Base-by-base conservation (phyloP, 2,888 invertebrate genomes). In the Synergus laeviventris region DNA sequence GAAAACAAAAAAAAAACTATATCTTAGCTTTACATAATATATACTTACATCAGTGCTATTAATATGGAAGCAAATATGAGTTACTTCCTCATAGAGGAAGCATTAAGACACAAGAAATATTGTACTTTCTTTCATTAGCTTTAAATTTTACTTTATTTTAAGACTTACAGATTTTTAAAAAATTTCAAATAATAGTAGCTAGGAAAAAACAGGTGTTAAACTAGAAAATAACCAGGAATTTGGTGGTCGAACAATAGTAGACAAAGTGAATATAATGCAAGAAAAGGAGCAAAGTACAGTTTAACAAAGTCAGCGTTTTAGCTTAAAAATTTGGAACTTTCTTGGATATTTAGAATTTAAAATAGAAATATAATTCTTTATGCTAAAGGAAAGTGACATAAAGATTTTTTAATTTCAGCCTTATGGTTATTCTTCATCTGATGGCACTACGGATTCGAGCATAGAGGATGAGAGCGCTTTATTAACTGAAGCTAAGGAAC, bases 401-500 rank as follows among this genome's bases (percentile, higher is more conserved):
- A 49, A n/a, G 49, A 49, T 56, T 24, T 73, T 66, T 60, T 42
- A 31, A 76, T 81, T 78, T 18, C 39, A 85, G 85, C 82, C 82
- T 12, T 74, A 24, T 14, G 78, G 79, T 16, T 73, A 64, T 56
- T 61, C 76, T 21, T 64, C 54, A n/a, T 21, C 76, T 14, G 77
- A 75, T 3, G 18, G 16, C 38, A 74, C 62, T 11, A 79, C 38
- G 60, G 81, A 49, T 66, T 81, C 78, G 74, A 81, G 78, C 21
- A 64, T 39, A 8, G 82, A 81, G 14, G 80, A 80, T 49, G 78
- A 78, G 14, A 1, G 0, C 4, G 56, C 84, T 38, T 79, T 83
- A 18, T 45, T 66, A 36, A 76, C 73, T 9, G 85, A 85, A 76
- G 38, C 84, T 4, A 75, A 80, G 49, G 82, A 84, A 8, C 16